Base-by-base conservation (phyloP, 2,888 invertebrate species). In the Hyppa rectilinea region DNA sequence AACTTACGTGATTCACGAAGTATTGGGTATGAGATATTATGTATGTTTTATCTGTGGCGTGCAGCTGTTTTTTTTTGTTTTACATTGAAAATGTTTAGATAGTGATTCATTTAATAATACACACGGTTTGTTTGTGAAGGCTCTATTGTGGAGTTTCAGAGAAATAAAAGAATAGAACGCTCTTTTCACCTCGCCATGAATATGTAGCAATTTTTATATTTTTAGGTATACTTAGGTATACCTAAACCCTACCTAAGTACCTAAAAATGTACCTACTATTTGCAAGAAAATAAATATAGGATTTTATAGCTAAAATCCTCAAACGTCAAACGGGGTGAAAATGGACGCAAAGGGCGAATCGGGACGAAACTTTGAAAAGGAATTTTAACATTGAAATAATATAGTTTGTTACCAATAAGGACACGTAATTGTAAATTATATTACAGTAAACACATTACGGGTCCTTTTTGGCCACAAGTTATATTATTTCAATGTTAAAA, bases 41-140 rank as follows among this genome's bases (percentile, higher is more conserved):
- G 9, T 45, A 53, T 47, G 36, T 45, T 43, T 68, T 58, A 68
- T 50, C 60, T 26, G 62, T 43, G 20, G 29, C 12, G 9, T 62
- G 55, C 84, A 84, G 72, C 72, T 83, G 83, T 78, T 72, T 78
- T 83, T 84, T 78, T 72, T 78, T 60, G 50, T 47, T 66, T 58
- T 56, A 31, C 53, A 65, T 78, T 76, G 72, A 52, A 76, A 71
- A 78, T 78, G 72, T 84, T 80, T 80, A 56, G 31, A 82, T 72
- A 78, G 60, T 84, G 83, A 84, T 62, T 80, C 82, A 84, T 55
- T 45, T 34, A 31, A 50, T 50, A 56, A 56, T 63, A 59, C n/a
- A 26, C 12, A 43, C 34, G 26, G 29, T 31, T 29, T 65, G 50
- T 69, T 80, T 53, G 55, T 29, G 20, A 49, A 75, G 34, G 12